Evolutionary conservation across 2,888 invertebrate species (phyloP), one percentile per base, ranked within the genome.

Genomic region (Pedicia rivosa): DNA sequence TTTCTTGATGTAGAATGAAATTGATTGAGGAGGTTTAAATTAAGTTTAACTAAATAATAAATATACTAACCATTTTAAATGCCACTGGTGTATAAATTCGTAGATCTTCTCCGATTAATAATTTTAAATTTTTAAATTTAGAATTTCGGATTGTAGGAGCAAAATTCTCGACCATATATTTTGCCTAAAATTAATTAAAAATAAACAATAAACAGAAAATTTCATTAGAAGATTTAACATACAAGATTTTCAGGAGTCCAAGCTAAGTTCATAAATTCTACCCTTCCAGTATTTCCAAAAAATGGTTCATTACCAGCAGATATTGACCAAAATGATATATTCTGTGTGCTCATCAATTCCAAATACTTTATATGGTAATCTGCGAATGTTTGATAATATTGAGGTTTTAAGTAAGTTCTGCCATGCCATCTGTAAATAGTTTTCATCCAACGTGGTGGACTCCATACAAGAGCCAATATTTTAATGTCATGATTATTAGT

Each of bases 271-370:
- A 84, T 84, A 52, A 86, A 82, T 7, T 57, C 53, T 8, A 56
- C 50, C 38, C 57, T 52, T 0, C 71, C 69, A 1, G 72, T 39
- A 3, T 72, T 60, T 8, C 75, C 75, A 50, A 78, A 75, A 4
- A 70, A 50, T 0, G 92, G 91, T 54, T 94, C 91, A 54, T 92
- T 92, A 16, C 87, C 84, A 0, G 83, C 79, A 1, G 90, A 82
- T 22, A 91, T 61, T 0, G 77, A 84, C 91, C 91, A 94, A 44
- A 81, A 72, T 3, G 67, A 58, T 28, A 73, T 57, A 12, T 73
- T 73, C n/a, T 73, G 59, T 20, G 69, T 65, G 41, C 68, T 64
- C 58, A 91, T 91, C 37, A 70, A 72, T 45, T 86, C 72, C 27
- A 92, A 57, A 63, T 86, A 88, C 54, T 72, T 79, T 3, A 84